Base-by-base conservation (phyloP, 1,140 invertebrate species). In the Bathynomus jamesi region DNA sequence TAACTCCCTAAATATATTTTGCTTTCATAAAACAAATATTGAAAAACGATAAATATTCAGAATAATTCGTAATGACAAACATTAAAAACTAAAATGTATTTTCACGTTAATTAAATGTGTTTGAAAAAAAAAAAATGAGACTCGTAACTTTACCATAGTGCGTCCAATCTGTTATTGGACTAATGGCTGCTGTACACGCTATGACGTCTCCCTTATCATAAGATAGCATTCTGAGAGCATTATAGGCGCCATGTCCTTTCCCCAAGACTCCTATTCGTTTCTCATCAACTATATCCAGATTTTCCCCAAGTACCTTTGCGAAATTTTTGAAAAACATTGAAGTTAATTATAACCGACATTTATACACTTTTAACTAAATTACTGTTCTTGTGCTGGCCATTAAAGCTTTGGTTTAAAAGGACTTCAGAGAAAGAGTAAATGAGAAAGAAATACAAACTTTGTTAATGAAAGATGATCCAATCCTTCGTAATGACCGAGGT, bases 101-200 rank as follows among this genome's bases (percentile, higher is more conserved):
- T n/a, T n/a, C n/a, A n/a, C n/a, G n/a, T n/a, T n/a, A n/a, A n/a
- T n/a, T n/a, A n/a, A n/a, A n/a, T n/a, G n/a, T n/a, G n/a, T n/a
- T n/a, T 11, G 46, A 53, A 53, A 53, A n/a, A 11, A 53, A 53
- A n/a, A 11, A 53, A 53, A n/a, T 53, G n/a, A 13, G 11, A 13
- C 46, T 53, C 46, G 11, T 53, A 53, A 53, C 46, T 89, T 89
- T 83, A 97, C 94, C 92, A 80, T 97, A 96, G 60, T 95, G 87
- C 78, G 89, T 89, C 94, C 94, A 98, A 69, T 93, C 93, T 3
- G 93, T 91, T 11, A 97, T 91, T 2, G 95, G 95, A 5, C 94
- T 92, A 1, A 97, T 88, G 66, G 93, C 89, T 27, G 96, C 91
- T 0, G 92, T 94, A 82, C 95, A 97, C 72, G 92, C 89, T 80